Percentiles rank a stretch among this genome's conserved stretches.
Conservation (phyloP, 2,888 invertebrate genomes). For the Anthrax anthrax region DNA sequence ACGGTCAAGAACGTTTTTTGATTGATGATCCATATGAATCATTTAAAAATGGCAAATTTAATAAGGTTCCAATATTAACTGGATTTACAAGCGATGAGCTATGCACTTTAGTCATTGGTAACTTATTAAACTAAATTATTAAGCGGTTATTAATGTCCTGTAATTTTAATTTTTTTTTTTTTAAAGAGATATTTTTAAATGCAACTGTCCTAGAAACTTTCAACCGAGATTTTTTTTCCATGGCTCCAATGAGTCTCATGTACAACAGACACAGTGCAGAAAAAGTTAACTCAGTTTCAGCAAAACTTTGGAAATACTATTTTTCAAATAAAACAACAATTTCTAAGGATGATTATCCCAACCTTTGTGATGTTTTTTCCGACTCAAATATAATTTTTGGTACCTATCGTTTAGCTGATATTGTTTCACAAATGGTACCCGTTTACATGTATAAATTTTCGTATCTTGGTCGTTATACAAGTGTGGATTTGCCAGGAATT, state of each 20-base stretch:
- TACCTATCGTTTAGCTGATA: conserved; percentile 34
- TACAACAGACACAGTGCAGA: conserved; percentile 20
- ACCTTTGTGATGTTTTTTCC: conserved; percentile 12
- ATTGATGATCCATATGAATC: conserved; percentile 32
- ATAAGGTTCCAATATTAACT: conserved; percentile 36
- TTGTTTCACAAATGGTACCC: conserved; percentile 32
- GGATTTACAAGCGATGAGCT: conserved; percentile 40
- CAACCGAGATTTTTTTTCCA: conserved; percentile 34
- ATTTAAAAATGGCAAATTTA: conserved; percentile 30
- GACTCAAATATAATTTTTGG: conserved; percentile 38
- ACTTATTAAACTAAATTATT: conserved; percentile 20
- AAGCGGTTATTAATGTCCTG: conserved; percentile 21
- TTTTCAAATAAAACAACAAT: conserved; percentile 15
- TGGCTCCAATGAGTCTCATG: conserved; percentile 39
- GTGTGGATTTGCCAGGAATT: conserved; percentile 17
- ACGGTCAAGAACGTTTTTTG: conserved; percentile 38
- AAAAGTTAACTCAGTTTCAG: conserved; percentile 17
- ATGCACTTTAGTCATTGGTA: conserved; percentile 31
- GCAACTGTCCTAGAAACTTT: conserved; percentile 29
- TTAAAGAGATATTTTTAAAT: conserved; percentile 26
- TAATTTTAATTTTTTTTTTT: conserved; percentile 21
- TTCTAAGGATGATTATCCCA: background rate
- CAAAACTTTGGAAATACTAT: conserved; percentile 1
- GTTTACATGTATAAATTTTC: conserved; percentile 38
- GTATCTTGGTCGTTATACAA: conserved; percentile 35